Conservation (phyloP, 1,140 invertebrate genomes). For the Hesperophylax magnus region DNA sequence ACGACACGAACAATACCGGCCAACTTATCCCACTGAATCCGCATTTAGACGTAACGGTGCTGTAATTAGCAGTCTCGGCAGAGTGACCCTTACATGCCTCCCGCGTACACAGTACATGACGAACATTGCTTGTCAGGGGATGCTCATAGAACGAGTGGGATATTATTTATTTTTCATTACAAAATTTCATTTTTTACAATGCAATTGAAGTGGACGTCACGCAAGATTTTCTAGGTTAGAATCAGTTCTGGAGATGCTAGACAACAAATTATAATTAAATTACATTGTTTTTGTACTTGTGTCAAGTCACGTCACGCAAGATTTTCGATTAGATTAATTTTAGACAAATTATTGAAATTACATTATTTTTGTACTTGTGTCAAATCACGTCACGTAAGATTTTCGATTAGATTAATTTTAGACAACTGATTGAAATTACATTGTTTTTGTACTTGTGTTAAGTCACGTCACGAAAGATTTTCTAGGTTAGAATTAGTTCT, state of each 20-base stretch:
- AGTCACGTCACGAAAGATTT: too few relatives aligned
- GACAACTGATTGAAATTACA: too few relatives aligned
- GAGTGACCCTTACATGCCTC: neutral
- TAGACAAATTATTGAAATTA: too few relatives aligned
- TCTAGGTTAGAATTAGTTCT: neutral
- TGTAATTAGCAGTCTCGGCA: neutral
- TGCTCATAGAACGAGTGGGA: neutral
- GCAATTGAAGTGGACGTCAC: neutral
- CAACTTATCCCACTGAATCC: constrained; percentile 16
- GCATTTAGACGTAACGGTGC: neutral
- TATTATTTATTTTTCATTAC: neutral
- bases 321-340: too few relatives aligned
- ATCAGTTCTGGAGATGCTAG: neutral
- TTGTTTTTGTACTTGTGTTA: too few relatives aligned
- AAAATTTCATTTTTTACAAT: neutral
- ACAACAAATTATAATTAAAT: too few relatives aligned
- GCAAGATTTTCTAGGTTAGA: neutral
- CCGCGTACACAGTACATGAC: neutral
- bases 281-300: too few relatives aligned
- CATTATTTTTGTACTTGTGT: too few relatives aligned
- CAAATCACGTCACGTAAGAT: too few relatives aligned
- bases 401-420: too few relatives aligned
- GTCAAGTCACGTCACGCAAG: too few relatives aligned
- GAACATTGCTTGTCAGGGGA: neutral
- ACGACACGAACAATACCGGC: constrained; percentile 9